Evolutionary conservation across 2,113 vertebrate species (phyloP).

Genomic region (Antechinus stuartii): DNA sequence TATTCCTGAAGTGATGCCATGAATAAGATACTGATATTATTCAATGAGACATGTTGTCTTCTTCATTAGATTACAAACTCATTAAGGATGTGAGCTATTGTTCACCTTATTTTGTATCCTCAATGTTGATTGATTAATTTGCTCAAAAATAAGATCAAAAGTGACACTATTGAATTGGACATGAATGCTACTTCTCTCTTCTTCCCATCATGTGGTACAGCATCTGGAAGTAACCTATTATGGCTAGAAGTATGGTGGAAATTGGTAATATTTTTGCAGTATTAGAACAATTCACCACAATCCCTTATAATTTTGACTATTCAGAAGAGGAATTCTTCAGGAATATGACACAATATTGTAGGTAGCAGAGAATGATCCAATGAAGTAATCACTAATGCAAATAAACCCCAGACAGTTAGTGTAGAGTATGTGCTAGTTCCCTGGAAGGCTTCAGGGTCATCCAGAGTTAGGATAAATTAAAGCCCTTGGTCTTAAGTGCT

Average conservation of each 20-base stretch:
- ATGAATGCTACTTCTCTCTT: background rate
- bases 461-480: too few relatives aligned
- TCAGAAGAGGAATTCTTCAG: background rate
- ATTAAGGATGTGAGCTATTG: too few relatives aligned
- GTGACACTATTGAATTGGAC: background rate
- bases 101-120: too few relatives aligned
- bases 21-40: background rate
- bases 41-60: too few relatives aligned
- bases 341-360: background rate
- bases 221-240: background rate
- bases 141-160: too few relatives aligned
- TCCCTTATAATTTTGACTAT: background rate
- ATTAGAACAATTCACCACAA: background rate
- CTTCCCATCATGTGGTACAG: background rate
- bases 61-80: too few relatives aligned
- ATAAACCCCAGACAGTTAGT: background rate
- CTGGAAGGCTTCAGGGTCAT: too few relatives aligned
- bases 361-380: background rate
- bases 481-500: too few relatives aligned
- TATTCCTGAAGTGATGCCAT: background rate
- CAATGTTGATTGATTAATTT: too few relatives aligned
- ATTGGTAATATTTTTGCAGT: background rate
- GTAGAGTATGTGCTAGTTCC: too few relatives aligned
- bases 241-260: background rate
- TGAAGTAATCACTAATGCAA: background rate